Evolutionary conservation across 2,888 invertebrate genomes (phyloP), one percentile per base, ranked within the genome.

Genomic region (Harpalus rufipes): DNA sequence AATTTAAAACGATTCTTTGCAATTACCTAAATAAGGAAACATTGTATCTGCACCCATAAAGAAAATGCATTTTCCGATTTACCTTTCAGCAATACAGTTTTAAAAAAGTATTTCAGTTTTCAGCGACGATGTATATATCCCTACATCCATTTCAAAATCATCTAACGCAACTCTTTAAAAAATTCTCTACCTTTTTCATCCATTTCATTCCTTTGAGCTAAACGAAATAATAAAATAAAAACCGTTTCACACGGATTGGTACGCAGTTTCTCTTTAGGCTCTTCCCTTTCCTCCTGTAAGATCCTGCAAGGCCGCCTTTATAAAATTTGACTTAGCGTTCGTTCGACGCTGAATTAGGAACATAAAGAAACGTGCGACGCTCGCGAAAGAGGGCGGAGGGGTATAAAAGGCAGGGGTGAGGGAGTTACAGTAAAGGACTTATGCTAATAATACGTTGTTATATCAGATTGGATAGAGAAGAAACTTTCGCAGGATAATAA

Each of bases 311-410:
- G 81, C 65, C 51, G 68, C 72, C 68, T 82, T 82, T 82, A 82
- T 82, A 82, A 82, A 82, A 82, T 82, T 82, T 82, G 82, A 82
- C 82, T 72, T 82, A 72, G 72, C 82, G 82, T 72, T 72, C 72
- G 82, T 68, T 72, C 82, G 82, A 25, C 51, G 82, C 72, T 39
- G 82, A 82, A 82, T 82, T 82, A 82, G 82, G 72, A 72, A 82
- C 72, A 72, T 72, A 82, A 82, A 82, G 82, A 44, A 59, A 68
- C 18, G 72, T 74, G 72, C 72, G 41, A 74, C 44, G 72, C 32
- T 32, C 58, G 58, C 25, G 78, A 78, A 78, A 25, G 16, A 8
- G 7, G 32, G 25, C 1, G 78, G n/a, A 3, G 18, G 32, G 32
- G 14, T 0, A 12, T 51, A 12, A 72, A 72, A 10, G 7, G 16